A percentile compares a stretch with the other conserved stretches of the same genome.
Evolutionary conservation across 2,888 invertebrate genomes (phyloP).

Genomic region (Scaptomyza parva): DNA sequence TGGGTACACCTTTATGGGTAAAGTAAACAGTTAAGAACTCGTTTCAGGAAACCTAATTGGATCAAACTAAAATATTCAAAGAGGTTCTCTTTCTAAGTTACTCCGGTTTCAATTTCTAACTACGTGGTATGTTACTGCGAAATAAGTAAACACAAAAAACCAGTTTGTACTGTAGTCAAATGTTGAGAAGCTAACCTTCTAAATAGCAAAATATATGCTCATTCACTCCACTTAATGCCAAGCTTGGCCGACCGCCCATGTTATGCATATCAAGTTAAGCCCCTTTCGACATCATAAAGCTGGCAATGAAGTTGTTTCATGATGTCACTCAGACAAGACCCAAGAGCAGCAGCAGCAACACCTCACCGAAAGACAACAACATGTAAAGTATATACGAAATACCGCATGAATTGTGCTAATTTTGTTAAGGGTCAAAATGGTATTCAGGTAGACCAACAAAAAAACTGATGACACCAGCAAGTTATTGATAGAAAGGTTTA

Average conservation of each 20-base stretch:
- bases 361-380: constrained; percentile 1
- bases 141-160: constrained; percentile 40
- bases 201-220: constrained; percentile 48
- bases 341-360: constrained; percentile 17
- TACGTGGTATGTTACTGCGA: constrained; percentile 19
- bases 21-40: not conserved
- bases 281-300: constrained; percentile 42
- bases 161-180: constrained; percentile 43
- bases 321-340: constrained; percentile 72
- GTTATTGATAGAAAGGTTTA: constrained; percentile 38
- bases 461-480: constrained; percentile 22
- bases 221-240: constrained; percentile 72
- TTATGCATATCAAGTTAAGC: constrained; percentile 77
- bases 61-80: too few species aligned
- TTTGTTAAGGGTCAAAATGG: constrained; percentile 12
- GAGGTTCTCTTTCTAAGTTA: too few species aligned
- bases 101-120: not conserved
- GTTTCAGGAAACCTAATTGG: too few species aligned
- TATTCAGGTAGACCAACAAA: constrained; percentile 2
- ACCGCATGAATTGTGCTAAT: constrained; percentile 29
- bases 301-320: constrained; percentile 70
- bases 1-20: not conserved
- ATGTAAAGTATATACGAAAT: constrained; percentile 8
- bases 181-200: constrained; percentile 65
- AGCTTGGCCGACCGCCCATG: constrained; percentile 76